phyloP scores from a whole-genome alignment of 2,113 vertebrate genomes.

The Dissostichus mawsoni region DNA sequence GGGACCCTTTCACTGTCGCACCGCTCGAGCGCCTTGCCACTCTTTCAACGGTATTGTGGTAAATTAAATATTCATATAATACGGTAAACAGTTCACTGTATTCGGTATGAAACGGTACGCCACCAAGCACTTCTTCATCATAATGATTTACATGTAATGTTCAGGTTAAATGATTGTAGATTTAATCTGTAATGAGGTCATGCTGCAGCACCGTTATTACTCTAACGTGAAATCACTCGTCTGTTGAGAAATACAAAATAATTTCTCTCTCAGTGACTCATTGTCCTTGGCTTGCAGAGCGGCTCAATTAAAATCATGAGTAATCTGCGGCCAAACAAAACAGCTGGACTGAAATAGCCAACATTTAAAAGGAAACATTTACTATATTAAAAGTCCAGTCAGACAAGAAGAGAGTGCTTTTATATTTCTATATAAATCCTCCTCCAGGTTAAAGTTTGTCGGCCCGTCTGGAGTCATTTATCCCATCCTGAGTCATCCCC shows the following conservation, averaged over 20 bases:
- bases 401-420: background rate
- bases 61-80: too few species aligned
- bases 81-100: too few species aligned
- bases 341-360: background rate
- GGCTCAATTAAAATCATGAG: slow-evolving; percentile 30
- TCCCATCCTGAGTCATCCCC: slow-evolving; percentile 86
- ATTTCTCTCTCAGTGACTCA: slow-evolving; percentile 36
- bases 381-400: too few species aligned
- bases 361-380: background rate
- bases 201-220: slow-evolving; percentile 5
- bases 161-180: background rate
- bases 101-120: too few species aligned
- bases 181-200: background rate
- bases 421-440: background rate
- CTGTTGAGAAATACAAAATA: background rate
- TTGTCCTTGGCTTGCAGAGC: slow-evolving; percentile 16
- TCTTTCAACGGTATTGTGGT: too few species aligned
- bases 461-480: slow-evolving; percentile 59
- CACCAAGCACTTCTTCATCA: too few species aligned
- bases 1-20: too few species aligned
- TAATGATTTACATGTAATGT: too few species aligned
- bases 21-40: too few species aligned
- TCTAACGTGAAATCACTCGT: slow-evolving; percentile 21
- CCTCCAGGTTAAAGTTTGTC: slow-evolving; percentile 22
- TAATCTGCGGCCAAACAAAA: slow-evolving; percentile 22